Percentiles rank a stretch among this genome's conserved stretches.
These are phyloP conservation scores for Arnoldichthys spilopterus DNA, from an alignment of 2,797 vertebrate genomes.

Conservation along the genomic window DNA sequence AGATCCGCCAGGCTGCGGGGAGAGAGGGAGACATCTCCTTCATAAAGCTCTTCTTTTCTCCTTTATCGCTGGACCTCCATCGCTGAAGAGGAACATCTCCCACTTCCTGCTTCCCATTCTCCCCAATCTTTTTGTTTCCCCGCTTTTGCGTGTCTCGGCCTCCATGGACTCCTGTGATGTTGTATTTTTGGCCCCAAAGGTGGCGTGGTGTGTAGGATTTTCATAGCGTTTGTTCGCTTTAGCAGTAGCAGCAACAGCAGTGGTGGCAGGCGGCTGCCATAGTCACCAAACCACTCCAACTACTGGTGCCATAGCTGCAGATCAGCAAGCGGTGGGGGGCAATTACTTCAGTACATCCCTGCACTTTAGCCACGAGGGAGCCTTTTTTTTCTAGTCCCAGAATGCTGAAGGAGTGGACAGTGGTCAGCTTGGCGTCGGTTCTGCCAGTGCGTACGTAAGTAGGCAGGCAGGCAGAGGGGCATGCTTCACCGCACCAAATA, in stretches of 20 bases:
- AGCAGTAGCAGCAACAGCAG: slow-evolving; percentile 60
- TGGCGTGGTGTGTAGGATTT: slow-evolving; percentile 74
- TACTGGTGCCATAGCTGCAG: slow-evolving; percentile 50
- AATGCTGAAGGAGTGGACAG: slow-evolving; percentile 89
- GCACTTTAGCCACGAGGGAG: slow-evolving; percentile 67
- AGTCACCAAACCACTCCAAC: slow-evolving; percentile 47
- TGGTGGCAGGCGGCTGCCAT: slow-evolving; percentile 57
- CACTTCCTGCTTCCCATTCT: slow-evolving; percentile 56
- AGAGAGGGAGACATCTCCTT: slow-evolving; percentile 82
- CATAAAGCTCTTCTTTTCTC: slow-evolving; percentile 65
- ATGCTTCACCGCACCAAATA: slow-evolving; percentile 99
- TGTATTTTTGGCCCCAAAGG: slow-evolving; percentile 67
- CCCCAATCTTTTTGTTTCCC: slow-evolving; percentile 46
- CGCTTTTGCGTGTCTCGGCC: slow-evolving; percentile 53
- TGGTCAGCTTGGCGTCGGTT: slow-evolving; percentile 82
- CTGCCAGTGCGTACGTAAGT: slow-evolving; percentile 85
- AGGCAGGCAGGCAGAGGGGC: slow-evolving; percentile 93
- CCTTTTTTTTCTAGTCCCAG: slow-evolving; percentile 72
- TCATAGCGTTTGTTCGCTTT: slow-evolving; percentile 61
- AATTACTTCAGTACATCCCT: slow-evolving; percentile 60
- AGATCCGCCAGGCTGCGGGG: slow-evolving; percentile 90
- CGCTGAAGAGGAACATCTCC: slow-evolving; percentile 42
- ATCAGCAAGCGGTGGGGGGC: slow-evolving; percentile 62
- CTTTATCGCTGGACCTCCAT: slow-evolving; percentile 51
- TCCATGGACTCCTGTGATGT: slow-evolving; percentile 74